phyloP scores from a whole-genome alignment of 2,888 invertebrate species.

The Theodoxus fluviatilis region DNA sequence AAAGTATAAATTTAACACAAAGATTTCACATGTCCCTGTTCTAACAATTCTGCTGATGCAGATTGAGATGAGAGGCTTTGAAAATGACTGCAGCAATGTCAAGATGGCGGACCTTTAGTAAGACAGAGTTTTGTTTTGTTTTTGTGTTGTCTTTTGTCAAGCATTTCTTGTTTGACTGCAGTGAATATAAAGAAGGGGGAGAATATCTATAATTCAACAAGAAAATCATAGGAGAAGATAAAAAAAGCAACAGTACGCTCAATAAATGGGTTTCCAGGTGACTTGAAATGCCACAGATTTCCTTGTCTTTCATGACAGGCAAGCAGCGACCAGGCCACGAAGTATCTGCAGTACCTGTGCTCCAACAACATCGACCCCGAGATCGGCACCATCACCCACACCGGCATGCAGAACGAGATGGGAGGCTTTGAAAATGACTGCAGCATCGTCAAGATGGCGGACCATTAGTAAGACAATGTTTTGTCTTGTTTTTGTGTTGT shows the following conservation, averaged over 20 bases:
- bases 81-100: slow-evolving; percentile 95
- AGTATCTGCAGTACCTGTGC: slow-evolving; percentile 88
- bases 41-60: too few species aligned
- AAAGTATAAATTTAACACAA: too few species aligned
- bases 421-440: slow-evolving; percentile 99
- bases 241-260: too few species aligned
- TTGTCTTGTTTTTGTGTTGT: background rate
- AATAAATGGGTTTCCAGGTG: too few species aligned
- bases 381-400: slow-evolving; percentile 91
- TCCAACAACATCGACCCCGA: slow-evolving; percentile 96
- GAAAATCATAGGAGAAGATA: too few species aligned
- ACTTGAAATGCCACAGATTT: too few species aligned
- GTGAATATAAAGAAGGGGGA: too few species aligned
- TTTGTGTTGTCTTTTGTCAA: background rate
- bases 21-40: too few species aligned
- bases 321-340: slow-evolving; percentile 85
- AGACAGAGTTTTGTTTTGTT: slow-evolving; percentile 28
- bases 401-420: slow-evolving; percentile 93
- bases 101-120: slow-evolving; percentile 87
- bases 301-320: slow-evolving; percentile 69
- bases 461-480: slow-evolving; percentile 76
- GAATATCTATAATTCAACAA: too few species aligned
- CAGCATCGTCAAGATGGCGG: slow-evolving; percentile 85
- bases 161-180: too few species aligned
- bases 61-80: slow-evolving; percentile 91